Evolutionary conservation across 1,140 invertebrate genomes (phyloP).

Genomic region (Steinernema khuongi): DNA sequence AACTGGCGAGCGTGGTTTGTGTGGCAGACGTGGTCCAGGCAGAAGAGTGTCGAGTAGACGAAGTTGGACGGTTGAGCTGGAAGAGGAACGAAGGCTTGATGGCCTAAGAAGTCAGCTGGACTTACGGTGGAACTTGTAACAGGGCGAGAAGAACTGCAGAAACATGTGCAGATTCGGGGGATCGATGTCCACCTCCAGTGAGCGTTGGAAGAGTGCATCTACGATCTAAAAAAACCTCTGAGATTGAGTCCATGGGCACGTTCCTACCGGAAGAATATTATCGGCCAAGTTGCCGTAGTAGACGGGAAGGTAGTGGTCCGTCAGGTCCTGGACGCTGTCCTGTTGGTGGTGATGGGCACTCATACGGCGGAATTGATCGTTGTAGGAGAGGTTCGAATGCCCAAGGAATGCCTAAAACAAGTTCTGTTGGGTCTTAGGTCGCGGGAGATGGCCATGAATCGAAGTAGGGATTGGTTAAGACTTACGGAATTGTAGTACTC

Average conservation of each 20-base stretch:
- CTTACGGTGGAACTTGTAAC: constrained; percentile 26
- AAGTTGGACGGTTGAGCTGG: constrained; percentile 20
- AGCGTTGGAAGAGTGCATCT: constrained; percentile 11
- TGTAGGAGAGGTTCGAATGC: neutral
- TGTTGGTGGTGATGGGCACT: constrained; percentile 19
- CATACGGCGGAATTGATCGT: constrained; percentile 15
- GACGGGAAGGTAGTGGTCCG: constrained; percentile 23
- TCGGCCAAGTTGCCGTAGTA: constrained; percentile 33
- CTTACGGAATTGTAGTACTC: constrained; percentile 20
- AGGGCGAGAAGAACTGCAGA: constrained; percentile 15
- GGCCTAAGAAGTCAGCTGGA: no score
- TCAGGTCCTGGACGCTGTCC: constrained; percentile 3
- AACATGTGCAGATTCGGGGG: constrained; percentile 7
- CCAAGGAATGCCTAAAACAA: constrained; percentile 11
- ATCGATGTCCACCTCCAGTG: constrained; percentile 14
- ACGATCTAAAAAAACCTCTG: constrained; percentile 10
- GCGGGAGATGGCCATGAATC: neutral
- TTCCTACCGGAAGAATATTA: constrained; percentile 25
- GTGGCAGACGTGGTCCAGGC: constrained; percentile 23
- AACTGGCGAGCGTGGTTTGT: constrained; percentile 20
- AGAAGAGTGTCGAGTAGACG: constrained; percentile 26
- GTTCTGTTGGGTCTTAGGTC: neutral
- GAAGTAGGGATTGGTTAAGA: neutral
- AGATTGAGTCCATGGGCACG: neutral
- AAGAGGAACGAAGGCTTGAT: neutral